Evolutionary conservation across 2,888 invertebrate genomes (phyloP), one percentile per base, ranked within the genome.

Genomic region (Drosophila melanosoma): DNA sequence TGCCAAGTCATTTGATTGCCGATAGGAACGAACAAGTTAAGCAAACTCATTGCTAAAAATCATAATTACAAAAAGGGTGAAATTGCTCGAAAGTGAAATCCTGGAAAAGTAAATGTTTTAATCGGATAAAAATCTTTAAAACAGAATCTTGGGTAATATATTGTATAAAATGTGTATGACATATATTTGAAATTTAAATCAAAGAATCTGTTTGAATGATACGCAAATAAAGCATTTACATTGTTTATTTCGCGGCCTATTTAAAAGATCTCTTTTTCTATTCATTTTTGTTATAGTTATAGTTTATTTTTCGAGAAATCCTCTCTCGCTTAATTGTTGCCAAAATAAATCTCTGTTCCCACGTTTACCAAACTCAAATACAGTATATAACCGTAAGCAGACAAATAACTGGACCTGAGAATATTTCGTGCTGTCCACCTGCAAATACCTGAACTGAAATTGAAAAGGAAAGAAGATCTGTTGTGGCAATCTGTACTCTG

Each of bases 401-500:
- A 77, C 56, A 74, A 81, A 83, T 45, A 66, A 58, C 59, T 49
- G 63, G 58, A 81, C 89, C 75, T 87, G 87, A 90, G 87, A 87
- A 87, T 68, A 76, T 86, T 82, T 83, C 52, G 69, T 69, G 74
- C 66, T 78, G 79, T 79, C 83, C 87, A 87, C 87, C 87, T 87
- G 90, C 90, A 74, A 66, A 76, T 77, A 79, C 67, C 69, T 53
- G 62, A 66, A 70, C 69, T 61, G 68, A 82, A 72, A 83, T 74
- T 73, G 54, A 69, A 73, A 65, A 62, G 74, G 79, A 83, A 86
- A 86, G 90, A 75, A 90, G 90, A 90, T 85, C 89, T 87, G 76
- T 68, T 76, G 72, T 76, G 76, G 78, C 87, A 83, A 71, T 89
- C 73, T 74, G 64, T 63, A 56, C 52, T 33, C 38, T 73, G 45